Conservation (phyloP, 2,888 invertebrate genomes). For the Patella caerulea region DNA sequence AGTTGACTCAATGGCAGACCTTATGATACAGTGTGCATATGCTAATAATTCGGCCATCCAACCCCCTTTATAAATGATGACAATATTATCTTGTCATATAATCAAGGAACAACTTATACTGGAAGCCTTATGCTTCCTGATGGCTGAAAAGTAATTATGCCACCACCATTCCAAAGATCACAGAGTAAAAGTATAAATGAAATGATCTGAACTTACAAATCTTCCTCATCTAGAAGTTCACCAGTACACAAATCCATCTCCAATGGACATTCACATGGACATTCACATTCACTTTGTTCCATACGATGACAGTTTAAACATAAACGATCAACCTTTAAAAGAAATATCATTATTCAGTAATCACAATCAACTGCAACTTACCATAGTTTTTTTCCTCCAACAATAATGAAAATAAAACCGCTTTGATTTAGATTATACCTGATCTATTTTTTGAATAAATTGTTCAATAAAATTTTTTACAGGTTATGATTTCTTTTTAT, state of each 20-base stretch:
- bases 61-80: no score
- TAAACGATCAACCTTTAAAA: slow-evolving; percentile 79
- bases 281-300: slow-evolving; percentile 95
- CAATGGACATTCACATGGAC: slow-evolving; percentile 89
- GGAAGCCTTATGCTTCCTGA: no score
- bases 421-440: no score
- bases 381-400: no score
- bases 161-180: no score
- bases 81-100: background rate
- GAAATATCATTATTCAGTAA: slow-evolving; percentile 13
- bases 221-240: slow-evolving; percentile 65
- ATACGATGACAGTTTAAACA: slow-evolving; percentile 93
- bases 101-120: background rate
- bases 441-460: no score
- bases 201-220: slow-evolving; percentile 56
- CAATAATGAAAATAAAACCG: no score
- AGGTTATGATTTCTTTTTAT: background rate
- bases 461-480: no score
- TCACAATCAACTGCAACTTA: background rate
- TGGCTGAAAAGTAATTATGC: no score
- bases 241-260: slow-evolving; percentile 74
- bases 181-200: background rate
- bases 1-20: no score
- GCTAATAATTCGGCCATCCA: no score
- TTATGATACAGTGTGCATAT: no score